Evolutionary conservation across 2,797 vertebrate species (phyloP), one percentile per base, ranked within the genome.

Genomic region (Triplophysa bombifrons): DNA sequence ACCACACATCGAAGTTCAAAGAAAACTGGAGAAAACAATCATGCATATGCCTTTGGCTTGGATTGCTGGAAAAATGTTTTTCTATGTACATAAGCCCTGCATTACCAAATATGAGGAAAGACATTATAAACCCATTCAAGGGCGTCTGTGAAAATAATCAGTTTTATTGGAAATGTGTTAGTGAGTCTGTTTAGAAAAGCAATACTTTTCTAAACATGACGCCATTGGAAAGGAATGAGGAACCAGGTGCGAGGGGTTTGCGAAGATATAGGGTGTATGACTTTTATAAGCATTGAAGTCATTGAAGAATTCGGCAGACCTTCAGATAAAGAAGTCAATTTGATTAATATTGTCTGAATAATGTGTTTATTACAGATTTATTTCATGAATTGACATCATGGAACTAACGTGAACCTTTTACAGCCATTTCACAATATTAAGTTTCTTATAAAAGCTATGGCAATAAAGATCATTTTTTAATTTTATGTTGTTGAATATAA

Each of bases 201-300:
- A 81, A 84, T 80, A 70, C 66, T 81, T 88, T 88, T 84, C 84
- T 71, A 76, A 88, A 85, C 69, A 85, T 91, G 87, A 90, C 88
- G 76, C 81, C 61, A 84, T 20, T 72, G 22, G 71, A 87, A 80
- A 88, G 87, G 88, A 92, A 92, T 91, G 87, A 89, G 55, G 71
- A 70, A 41, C 80, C 91, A 91, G 88, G 92, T 91, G 89, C 89
- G 86, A 50, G 41, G 10, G 56, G 72, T 70, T 78, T 56, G 63
- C 61, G 69, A 6, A 83, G 84, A 89, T 61, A 82, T 82, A 83
- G 82, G 81, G 66, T 83, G 75, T 46, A 34, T 22, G 50, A 48
- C 79, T 46, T 48, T 76, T 65, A 64, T 70, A n/a, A 0, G 3
- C n/a, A 27, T 30, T 10, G 41, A 41, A 41, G 11, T 41, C 41